Conservation (phyloP, 1,140 invertebrate species). For the Scaptomyza montana region DNA sequence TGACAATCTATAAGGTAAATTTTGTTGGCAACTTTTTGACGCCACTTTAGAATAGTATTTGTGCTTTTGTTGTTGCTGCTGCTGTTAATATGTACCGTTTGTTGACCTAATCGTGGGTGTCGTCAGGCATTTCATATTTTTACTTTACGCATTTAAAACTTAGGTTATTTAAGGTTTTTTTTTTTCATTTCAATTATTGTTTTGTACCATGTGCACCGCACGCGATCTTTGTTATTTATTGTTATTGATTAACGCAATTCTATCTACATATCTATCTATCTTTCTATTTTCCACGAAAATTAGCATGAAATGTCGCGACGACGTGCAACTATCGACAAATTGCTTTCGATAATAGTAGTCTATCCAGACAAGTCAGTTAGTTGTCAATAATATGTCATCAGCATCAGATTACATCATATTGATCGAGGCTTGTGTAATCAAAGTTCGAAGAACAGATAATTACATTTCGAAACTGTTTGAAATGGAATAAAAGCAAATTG, state of each 20-base stretch:
- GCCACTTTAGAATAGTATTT: too few relatives aligned
- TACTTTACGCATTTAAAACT: too few relatives aligned
- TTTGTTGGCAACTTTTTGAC: too few relatives aligned
- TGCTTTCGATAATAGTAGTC: slow-evolving; percentile 14
- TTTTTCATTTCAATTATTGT: slow-evolving; percentile 1
- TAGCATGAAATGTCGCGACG: slow-evolving; percentile 5
- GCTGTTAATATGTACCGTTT: too few relatives aligned
- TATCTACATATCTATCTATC: too few relatives aligned
- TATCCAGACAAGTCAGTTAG: slow-evolving; percentile 4
- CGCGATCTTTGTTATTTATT: slow-evolving; percentile 41
- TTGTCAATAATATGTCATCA: slow-evolving; percentile 23
- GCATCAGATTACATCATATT: slow-evolving; percentile 25
- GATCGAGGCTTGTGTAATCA: slow-evolving; percentile 9
- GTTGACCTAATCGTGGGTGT: too few relatives aligned
- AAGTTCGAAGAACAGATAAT: slow-evolving; percentile 10
- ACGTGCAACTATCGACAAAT: slow-evolving; percentile 30
- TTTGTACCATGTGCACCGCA: slow-evolving; percentile 42
- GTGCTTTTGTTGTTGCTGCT: background rate
- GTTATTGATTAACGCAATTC: slow-evolving; percentile 31
- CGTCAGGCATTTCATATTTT: too few relatives aligned
- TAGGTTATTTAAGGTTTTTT: background rate
- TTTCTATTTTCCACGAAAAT: slow-evolving; percentile 15
- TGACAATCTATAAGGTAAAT: background rate
- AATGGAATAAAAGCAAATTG: slow-evolving; percentile 4
- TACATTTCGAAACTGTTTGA: slow-evolving; percentile 5